phyloP scores from a whole-genome alignment of 2,113 vertebrate genomes.

The Perca schrenkii region DNA sequence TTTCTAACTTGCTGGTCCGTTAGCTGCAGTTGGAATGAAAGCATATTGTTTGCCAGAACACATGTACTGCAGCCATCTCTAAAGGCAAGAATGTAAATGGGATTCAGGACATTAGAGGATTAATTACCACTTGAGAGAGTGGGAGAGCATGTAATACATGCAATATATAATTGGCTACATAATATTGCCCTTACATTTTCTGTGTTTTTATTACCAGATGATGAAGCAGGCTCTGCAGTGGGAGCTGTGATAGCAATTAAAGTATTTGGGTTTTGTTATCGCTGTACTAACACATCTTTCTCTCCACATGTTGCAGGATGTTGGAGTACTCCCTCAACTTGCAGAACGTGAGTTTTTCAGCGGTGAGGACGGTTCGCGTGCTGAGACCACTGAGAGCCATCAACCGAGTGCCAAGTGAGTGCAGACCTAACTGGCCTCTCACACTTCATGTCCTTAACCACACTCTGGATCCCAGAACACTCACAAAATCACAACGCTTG shows the following conservation, averaged over 20 bases:
- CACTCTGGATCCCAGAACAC: neutral
- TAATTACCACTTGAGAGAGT: constrained; percentile 47
- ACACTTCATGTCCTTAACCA: constrained; percentile 2
- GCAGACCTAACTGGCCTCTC: neutral
- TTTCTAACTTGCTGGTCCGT: constrained; percentile 24
- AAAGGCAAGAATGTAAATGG: constrained; percentile 45
- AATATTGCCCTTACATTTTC: constrained; percentile 28
- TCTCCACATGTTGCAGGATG: constrained; percentile 87
- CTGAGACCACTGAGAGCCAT: constrained; percentile 97
- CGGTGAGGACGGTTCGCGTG: constrained; percentile 96
- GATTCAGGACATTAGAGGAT: constrained; percentile 48
- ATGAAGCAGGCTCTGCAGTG: neutral
- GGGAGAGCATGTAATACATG: constrained; percentile 38
- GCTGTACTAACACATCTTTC: constrained; percentile 1
- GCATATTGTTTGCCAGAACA: constrained; percentile 48
- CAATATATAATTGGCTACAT: constrained; percentile 51
- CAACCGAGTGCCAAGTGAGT: constrained; percentile 93
- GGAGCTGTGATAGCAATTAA: constrained; percentile 4
- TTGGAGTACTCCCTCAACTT: constrained; percentile 98
- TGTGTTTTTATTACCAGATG: constrained; percentile 50
- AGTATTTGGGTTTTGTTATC: neutral
- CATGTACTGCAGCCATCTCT: constrained; percentile 35
- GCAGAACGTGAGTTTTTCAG: constrained; percentile 98
- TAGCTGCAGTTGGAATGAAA: constrained; percentile 46
- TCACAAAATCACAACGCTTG: constrained; percentile 8